Conservation (phyloP, 2,888 invertebrate genomes). For the Cephus spinipes region DNA sequence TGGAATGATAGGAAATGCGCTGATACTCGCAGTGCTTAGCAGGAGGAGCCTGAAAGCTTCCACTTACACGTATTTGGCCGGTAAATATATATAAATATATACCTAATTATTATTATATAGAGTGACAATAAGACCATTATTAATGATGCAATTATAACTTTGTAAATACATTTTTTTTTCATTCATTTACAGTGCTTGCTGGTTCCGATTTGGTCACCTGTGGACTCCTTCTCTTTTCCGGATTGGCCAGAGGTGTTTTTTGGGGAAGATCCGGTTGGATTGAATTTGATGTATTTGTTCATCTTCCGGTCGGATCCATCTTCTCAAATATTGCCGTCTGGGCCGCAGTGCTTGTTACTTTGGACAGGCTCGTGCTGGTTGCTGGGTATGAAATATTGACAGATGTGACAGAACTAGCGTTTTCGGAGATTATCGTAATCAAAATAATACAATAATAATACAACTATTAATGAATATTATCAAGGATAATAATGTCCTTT, state of each 20-base stretch:
- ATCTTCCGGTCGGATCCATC: conserved; percentile 54
- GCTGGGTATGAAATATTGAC: conserved; percentile 29
- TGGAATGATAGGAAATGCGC: conserved; percentile 56
- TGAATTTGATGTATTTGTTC: conserved; percentile 57
- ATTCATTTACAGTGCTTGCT: conserved; percentile 47
- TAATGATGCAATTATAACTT: neutral
- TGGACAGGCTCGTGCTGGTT: conserved; percentile 39
- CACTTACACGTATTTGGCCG: conserved; percentile 60
- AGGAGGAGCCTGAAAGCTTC: conserved; percentile 54
- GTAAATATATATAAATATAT: conserved; percentile 32
- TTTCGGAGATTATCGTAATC: neutral
- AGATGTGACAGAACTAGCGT: neutral
- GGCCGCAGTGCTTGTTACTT: conserved; percentile 56
- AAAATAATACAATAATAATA: neutral
- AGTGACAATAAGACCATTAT: too few species aligned
- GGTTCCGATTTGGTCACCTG: conserved; percentile 55
- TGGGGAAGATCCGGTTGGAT: conserved; percentile 50
- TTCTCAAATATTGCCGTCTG: conserved; percentile 55
- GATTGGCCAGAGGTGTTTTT: conserved; percentile 52
- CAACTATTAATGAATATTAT: neutral
- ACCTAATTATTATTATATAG: neutral
- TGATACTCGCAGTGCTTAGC: conserved; percentile 54
- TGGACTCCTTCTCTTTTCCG: conserved; percentile 52
- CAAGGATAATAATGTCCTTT: neutral
- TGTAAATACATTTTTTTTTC: neutral